phyloP scores from a whole-genome alignment of 1,140 invertebrate genomes.

The Brachionus rubens region DNA sequence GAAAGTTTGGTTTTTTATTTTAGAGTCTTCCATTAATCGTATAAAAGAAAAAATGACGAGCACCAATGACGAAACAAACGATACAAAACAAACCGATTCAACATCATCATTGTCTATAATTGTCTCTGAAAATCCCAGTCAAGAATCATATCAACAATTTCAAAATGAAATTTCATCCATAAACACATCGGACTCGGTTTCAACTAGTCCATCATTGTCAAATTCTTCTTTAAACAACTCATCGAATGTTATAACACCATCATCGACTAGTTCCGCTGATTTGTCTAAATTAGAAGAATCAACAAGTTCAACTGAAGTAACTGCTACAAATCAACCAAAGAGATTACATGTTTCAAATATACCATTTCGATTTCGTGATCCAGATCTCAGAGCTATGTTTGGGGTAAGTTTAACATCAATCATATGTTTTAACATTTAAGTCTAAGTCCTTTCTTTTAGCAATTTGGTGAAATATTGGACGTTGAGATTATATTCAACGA shows the following conservation, averaged over 20 bases:
- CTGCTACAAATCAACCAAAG: slow-evolving; percentile 54
- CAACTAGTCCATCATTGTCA: slow-evolving; percentile 11
- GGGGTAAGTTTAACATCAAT: slow-evolving; percentile 69
- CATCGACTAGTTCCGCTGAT: not conserved
- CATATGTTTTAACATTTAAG: not conserved
- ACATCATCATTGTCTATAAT: not conserved
- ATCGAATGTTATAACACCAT: slow-evolving; percentile 10
- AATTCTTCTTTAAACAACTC: slow-evolving; percentile 5
- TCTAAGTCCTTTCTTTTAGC: slow-evolving; percentile 69
- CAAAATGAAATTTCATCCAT: slow-evolving; percentile 28
- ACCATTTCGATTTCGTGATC: slow-evolving; percentile 95
- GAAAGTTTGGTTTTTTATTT: too few species aligned
- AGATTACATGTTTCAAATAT: slow-evolving; percentile 84
- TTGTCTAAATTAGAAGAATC: not conserved
- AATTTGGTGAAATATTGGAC: slow-evolving; percentile 95
- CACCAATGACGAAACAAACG: not conserved
- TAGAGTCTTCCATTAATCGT: too few species aligned
- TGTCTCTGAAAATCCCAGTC: not conserved
- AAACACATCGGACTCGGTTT: slow-evolving; percentile 6
- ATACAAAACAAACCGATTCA: not conserved
- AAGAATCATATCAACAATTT: slow-evolving; percentile 26
- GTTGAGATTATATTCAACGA: slow-evolving; percentile 99
- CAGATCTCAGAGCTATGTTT: slow-evolving; percentile 92
- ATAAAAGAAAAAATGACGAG: not conserved
- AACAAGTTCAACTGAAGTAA: not conserved